These are phyloP conservation scores for Epinephelus cyanopodus DNA, from an alignment of 2,113 vertebrate genomes.

Conservation along the genomic window DNA sequence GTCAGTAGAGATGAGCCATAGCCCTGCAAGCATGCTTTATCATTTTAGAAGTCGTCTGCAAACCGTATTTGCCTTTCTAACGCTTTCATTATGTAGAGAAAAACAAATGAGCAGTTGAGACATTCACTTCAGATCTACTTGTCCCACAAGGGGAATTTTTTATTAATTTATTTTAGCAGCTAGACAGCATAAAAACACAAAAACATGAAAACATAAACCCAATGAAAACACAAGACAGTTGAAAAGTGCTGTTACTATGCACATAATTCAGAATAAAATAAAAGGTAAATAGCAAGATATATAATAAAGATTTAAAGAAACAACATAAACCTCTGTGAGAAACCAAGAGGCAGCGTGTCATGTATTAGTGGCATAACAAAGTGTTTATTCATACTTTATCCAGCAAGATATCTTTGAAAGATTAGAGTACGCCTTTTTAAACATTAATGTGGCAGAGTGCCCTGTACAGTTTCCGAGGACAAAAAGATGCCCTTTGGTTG, in stretches of 20 bases:
- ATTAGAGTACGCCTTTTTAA: neutral
- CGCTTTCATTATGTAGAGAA: neutral
- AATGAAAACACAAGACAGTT: neutral
- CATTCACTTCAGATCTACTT: neutral
- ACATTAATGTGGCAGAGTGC: neutral
- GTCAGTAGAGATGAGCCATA: conserved; percentile 7
- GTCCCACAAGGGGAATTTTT: neutral
- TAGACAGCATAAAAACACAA: neutral
- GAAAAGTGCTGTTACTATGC: neutral
- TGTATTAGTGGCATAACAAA: no score
- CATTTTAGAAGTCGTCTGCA: conserved; percentile 4
- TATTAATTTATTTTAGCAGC: neutral
- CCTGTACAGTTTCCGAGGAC: neutral
- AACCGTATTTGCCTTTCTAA: conserved; percentile 2
- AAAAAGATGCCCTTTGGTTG: neutral
- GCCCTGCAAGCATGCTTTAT: neutral
- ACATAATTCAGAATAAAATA: neutral
- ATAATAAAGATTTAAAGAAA: neutral
- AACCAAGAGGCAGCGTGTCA: neutral
- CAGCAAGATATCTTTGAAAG: neutral
- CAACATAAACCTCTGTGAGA: neutral
- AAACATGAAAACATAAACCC: neutral
- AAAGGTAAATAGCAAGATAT: neutral
- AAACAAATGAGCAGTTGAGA: conserved; percentile 11
- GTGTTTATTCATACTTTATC: neutral